Evolutionary conservation across 2,797 vertebrate species (phyloP), one percentile per base, ranked within the genome.

Genomic region (Heliangelus exortis): DNA sequence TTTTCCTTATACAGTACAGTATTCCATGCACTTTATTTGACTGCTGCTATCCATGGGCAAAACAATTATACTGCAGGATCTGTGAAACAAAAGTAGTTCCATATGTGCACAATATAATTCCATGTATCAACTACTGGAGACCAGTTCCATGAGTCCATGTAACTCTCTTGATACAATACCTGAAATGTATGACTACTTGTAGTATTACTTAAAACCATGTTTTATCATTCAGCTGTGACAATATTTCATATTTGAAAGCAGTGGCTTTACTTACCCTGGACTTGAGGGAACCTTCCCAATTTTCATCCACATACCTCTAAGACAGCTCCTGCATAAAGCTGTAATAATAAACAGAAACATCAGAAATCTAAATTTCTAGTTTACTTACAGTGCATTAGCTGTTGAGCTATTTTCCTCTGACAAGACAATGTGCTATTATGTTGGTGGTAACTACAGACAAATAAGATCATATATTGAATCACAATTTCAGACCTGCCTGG

Each of bases 281-380:
- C 99, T 99, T 99, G 99, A 95, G 99, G 99, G 99, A 99, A 99
- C 99, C 99, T 98, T 97, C 99, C 99, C 98, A 99, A 33, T 98
- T 99, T 99, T 99, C 99, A 99, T 99, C 99, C 99, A 96, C 99
- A 99, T 87, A 99, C 99, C 97, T 99, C 99, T 20, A 99, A 98
- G 96, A 99, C 99, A 97, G 99, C 99, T 89, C 99, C 99, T 54
- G 99, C 97, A 90, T 99, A 99, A 68, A 99, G 98, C 99, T 99
- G 96, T 34, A 95, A 59, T 82, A 96, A 92, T 73, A 73, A 85
- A 81, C 1, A 92, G 36, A 96, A 69, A 62, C 57, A 62, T 19
- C 3, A 61, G 53, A 45, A 75, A 59, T 23, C 23, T 34, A 43
- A 50, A 78, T 58, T 54, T 51, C 41, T 72, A 8, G 31, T 77